Evolutionary conservation across 2,888 invertebrate species (phyloP), one percentile per base, ranked within the genome.

Genomic region (Eugnorisma glareosa): DNA sequence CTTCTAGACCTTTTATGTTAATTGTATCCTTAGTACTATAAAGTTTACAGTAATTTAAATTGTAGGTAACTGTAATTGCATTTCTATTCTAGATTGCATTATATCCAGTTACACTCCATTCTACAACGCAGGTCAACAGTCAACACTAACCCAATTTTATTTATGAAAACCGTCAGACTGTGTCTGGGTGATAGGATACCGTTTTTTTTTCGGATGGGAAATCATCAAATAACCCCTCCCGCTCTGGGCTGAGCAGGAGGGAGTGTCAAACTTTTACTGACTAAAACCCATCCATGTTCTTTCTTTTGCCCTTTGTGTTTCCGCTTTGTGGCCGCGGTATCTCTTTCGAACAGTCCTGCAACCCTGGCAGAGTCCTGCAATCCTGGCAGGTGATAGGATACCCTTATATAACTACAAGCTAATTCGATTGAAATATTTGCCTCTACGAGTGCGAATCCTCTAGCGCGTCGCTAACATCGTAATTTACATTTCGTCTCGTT

Each of bases 401-500:
- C 15, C 21, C 15, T 2, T 1, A 15, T 35, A 15, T n/a, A 48
- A 57, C n/a, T 57, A 35, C 18, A 10, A 37, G 6, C 24, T 10
- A 48, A 54, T 63, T 48, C 43, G 21, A 15, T 37, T 10, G 15
- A 69, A 24, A 10, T 43, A 2, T 24, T 70, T 37, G 37, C 0
- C 11, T 40, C 3, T 7, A 66, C 6, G 21, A 15, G 59, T 59
- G 24, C 61, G 21, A 57, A 51, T 37, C 5, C 31, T 18, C 28
- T 69, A 18, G 57, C 66, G 31, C 57, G 54, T 59, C n/a, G 43
- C 54, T 67, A 61, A 51, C 21, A 31, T 66, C 18, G 37, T 35
- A 35, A 73, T 64, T 61, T 35, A 45, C 45, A 63, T 51, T 81
- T 43, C 48, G 70, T 13, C 61, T 75, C 4, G 61, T 73, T 63